Conservation (phyloP, 2,888 invertebrate species). For the Diaprepes abbreviatus region DNA sequence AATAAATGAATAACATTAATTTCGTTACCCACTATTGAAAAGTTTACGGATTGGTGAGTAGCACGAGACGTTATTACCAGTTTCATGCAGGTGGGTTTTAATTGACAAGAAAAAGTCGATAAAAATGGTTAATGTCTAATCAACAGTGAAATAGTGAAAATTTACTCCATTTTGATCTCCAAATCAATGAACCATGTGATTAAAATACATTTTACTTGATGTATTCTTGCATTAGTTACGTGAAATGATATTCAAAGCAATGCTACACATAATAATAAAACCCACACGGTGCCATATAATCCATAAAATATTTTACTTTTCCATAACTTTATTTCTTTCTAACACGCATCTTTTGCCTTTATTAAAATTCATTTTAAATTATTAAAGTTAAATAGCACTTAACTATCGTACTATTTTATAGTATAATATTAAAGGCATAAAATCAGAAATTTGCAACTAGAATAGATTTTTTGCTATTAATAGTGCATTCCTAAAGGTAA, state of each 20-base stretch:
- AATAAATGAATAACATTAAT: too few relatives aligned
- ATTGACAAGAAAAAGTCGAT: too few relatives aligned
- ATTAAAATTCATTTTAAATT: slow-evolving; percentile 33
- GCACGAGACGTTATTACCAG: too few relatives aligned
- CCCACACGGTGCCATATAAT: slow-evolving; percentile 7
- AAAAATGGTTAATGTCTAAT: too few relatives aligned
- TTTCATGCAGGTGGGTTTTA: too few relatives aligned
- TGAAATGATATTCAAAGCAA: not conserved
- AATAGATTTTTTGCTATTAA: slow-evolving; percentile 16
- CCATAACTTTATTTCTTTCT: slow-evolving; percentile 25
- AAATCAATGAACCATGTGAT: too few relatives aligned
- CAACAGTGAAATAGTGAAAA: too few relatives aligned
- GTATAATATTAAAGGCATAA: slow-evolving; percentile 34
- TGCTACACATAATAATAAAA: slow-evolving; percentile 18
- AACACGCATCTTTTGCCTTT: slow-evolving; percentile 39
- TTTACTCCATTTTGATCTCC: too few relatives aligned
- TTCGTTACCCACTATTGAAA: too few relatives aligned
- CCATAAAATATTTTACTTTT: slow-evolving; percentile 30
- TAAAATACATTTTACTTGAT: too few relatives aligned
- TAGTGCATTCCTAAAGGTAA: slow-evolving; percentile 3
- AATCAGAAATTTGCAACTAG: slow-evolving; percentile 26
- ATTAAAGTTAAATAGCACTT: slow-evolving; percentile 34
- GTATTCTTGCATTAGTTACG: too few relatives aligned
- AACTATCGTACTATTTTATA: slow-evolving; percentile 31
- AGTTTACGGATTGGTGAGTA: too few relatives aligned